Percentiles rank a stretch among this genome's conserved stretches.
Conservation (phyloP, 2,888 invertebrate species). For the Heliconius aoede region DNA sequence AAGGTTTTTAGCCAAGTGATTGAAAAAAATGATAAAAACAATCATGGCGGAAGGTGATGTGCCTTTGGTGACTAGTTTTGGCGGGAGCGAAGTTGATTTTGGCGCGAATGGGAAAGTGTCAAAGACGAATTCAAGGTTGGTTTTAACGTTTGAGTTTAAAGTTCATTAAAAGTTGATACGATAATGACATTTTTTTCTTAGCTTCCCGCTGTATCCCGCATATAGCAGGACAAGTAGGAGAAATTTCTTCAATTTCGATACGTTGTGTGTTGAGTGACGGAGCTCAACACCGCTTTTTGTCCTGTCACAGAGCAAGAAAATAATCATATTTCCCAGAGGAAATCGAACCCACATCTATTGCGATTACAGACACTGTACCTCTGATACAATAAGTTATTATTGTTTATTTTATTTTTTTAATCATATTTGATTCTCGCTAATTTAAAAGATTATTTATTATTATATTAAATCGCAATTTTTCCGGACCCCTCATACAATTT, state of each 20-base stretch:
- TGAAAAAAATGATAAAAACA: slow-evolving; percentile 54
- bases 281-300: not conserved
- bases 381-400: too few relatives aligned
- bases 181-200: not conserved
- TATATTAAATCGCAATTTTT: not conserved
- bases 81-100: slow-evolving; percentile 75
- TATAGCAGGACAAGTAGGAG: too few relatives aligned
- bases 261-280: not conserved
- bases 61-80: slow-evolving; percentile 75
- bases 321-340: too few relatives aligned
- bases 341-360: too few relatives aligned
- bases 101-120: slow-evolving; percentile 72
- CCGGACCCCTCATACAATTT: not conserved
- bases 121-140: slow-evolving; percentile 76
- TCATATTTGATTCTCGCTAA: not conserved
- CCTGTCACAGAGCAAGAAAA: not conserved
- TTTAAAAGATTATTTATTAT: not conserved
- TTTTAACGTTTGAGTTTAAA: slow-evolving; percentile 48
- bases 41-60: slow-evolving; percentile 78
- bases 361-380: too few relatives aligned
- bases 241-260: not conserved
- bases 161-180: slow-evolving; percentile 36
- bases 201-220: too few relatives aligned
- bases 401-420: not conserved
- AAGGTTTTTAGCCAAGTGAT: slow-evolving; percentile 47